phyloP scores from a whole-genome alignment of 2,113 vertebrate species.

The Prionailurus bengalensis region DNA sequence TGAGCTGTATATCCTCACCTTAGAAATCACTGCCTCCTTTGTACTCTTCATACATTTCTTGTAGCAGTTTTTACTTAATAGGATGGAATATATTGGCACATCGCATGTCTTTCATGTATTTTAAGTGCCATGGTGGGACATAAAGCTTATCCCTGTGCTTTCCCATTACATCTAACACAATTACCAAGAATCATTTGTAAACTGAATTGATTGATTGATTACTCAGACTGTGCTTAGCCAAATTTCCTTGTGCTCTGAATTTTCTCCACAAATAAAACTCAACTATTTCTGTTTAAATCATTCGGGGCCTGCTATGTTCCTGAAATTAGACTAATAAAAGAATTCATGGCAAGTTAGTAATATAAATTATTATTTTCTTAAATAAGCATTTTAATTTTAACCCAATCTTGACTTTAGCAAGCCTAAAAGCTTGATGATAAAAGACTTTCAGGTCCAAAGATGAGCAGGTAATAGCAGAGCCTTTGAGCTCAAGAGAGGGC shows the following conservation, averaged over 20 bases:
- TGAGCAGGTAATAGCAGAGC: background rate
- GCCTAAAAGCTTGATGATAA: background rate
- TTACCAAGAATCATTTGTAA: background rate
- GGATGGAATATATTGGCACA: background rate
- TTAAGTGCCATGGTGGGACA: background rate
- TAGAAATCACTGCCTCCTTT: background rate
- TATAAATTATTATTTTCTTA: conserved; percentile 12
- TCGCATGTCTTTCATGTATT: background rate
- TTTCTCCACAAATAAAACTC: conserved; percentile 31
- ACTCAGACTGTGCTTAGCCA: background rate
- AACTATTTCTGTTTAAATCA: background rate
- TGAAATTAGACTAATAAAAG: background rate
- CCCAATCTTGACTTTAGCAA: background rate
- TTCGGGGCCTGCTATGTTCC: background rate
- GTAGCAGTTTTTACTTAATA: background rate
- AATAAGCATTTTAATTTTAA: conserved; percentile 3
- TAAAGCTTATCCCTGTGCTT: background rate
- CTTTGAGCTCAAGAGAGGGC: background rate
- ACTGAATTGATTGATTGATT: conserved; percentile 5
- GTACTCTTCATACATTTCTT: background rate
- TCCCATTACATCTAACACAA: background rate
- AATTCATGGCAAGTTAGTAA: background rate
- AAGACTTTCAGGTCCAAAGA: background rate
- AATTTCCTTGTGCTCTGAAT: background rate
- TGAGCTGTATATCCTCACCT: background rate